Evolutionary conservation across 1,140 invertebrate species (phyloP), one percentile per base, ranked within the genome.

Genomic region (Macrosteles quadrilineatus): DNA sequence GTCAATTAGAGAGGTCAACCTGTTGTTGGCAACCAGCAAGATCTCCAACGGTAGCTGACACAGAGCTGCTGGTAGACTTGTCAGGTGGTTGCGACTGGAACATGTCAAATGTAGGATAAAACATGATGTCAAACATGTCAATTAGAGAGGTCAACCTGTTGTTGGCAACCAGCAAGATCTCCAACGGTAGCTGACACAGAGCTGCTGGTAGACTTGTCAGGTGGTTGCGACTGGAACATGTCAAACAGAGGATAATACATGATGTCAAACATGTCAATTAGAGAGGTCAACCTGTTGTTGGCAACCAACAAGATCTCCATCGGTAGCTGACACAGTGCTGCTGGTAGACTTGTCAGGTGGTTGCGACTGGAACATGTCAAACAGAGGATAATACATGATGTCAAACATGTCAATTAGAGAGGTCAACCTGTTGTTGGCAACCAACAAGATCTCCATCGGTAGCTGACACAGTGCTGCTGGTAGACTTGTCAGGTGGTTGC

Each of bases 191-290:
- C 74, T 91, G 88, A 77, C 94, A 97, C 79, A 98, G 86, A 78
- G 94, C 91, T 36, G 91, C 83, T 1, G 95, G 94, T 73, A 97
- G 81, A 65, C 89, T 84, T 11, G 88, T 87, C 74, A 98, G 83
- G 82, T 96, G 93, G 82, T 98, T 97, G 69, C 93, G 93, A 82
- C 93, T 95, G 84, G 72, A 50, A 72, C 57, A 70, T 64, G 53
- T 50, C 36, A 43, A 43, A 11, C 36, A 43, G 9, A 43, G 36
- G 36, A 43, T 43, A 17, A 43, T 11, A 43, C 70, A 97, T n/a
- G n/a, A n/a, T n/a, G n/a, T n/a, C 91, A 70, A 98, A 87, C 81
- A 98, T 95, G 78, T 96, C 94, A 4, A 95, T 95, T 70, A 98
- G 80, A 14, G 88, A 87, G 21, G 88, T 85, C 65, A 98, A 83